A percentile compares a stretch with the other conserved stretches of the same genome.
Conservation (phyloP, 2,113 vertebrate genomes). For the Oceanodroma tethys region DNA sequence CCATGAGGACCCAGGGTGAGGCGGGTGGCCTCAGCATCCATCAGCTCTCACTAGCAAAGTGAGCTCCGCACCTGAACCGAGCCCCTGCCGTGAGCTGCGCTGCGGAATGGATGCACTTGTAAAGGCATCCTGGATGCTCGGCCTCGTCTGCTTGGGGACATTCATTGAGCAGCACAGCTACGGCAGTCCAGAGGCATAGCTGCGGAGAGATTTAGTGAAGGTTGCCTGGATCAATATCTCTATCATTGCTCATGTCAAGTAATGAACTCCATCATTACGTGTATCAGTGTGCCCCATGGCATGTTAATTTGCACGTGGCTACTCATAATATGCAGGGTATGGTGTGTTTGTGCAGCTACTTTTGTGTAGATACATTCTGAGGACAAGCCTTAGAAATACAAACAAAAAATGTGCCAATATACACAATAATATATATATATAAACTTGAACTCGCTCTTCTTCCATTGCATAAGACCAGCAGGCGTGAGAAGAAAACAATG, state of each 20-base stretch:
- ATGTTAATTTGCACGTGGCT: background rate
- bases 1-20: accelerated
- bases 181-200: background rate
- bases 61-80: background rate
- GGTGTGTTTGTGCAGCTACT: background rate
- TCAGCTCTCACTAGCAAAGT: background rate
- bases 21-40: accelerated
- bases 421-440: background rate
- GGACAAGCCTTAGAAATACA: background rate
- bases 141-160: accelerated
- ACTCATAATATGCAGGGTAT: background rate
- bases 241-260: background rate
- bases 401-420: background rate
- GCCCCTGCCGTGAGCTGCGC: accelerated
- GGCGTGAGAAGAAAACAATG: background rate
- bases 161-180: background rate
- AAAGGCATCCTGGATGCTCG: background rate
- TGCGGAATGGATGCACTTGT: accelerated
- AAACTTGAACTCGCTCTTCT: background rate
- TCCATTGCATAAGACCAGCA: background rate
- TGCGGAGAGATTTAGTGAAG: background rate
- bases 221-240: background rate
- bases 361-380: background rate
- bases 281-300: background rate
- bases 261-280: background rate